phyloP scores from a whole-genome alignment of 2,888 invertebrate species.

The Phania funesta region DNA sequence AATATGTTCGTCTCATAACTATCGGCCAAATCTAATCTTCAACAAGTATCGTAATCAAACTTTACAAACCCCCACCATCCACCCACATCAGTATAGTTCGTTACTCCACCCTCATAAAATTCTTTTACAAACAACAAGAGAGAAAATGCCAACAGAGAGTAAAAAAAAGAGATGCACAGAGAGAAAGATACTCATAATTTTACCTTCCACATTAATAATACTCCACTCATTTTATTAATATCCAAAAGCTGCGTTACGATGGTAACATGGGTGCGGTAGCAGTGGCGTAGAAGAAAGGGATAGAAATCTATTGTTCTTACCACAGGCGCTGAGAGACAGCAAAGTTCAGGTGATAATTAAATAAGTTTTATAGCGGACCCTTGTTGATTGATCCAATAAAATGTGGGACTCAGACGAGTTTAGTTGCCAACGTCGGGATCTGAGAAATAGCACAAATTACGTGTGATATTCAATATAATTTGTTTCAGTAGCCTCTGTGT shows the following conservation, averaged over 20 bases:
- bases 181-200: neutral
- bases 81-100: too few species aligned
- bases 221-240: slow-evolving; percentile 21
- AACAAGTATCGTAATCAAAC: slow-evolving; percentile 31
- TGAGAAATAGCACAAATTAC: too few species aligned
- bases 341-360: too few species aligned
- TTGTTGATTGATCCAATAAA: too few species aligned
- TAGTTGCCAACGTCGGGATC: too few species aligned
- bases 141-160: neutral
- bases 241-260: slow-evolving; percentile 48
- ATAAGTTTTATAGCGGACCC: too few species aligned
- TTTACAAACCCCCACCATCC: neutral
- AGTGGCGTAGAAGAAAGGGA: slow-evolving; percentile 21
- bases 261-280: slow-evolving; percentile 64
- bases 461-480: too few species aligned
- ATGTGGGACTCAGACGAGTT: too few species aligned
- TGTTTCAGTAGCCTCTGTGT: too few species aligned
- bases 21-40: slow-evolving; percentile 29
- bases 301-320: neutral
- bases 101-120: neutral
- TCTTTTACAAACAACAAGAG: neutral
- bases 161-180: neutral
- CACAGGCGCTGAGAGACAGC: too few species aligned
- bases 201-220: neutral
- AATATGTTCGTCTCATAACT: slow-evolving; percentile 5